Evolutionary conservation across 2,888 invertebrate genomes (phyloP).

Genomic region (Agrochola lota): DNA sequence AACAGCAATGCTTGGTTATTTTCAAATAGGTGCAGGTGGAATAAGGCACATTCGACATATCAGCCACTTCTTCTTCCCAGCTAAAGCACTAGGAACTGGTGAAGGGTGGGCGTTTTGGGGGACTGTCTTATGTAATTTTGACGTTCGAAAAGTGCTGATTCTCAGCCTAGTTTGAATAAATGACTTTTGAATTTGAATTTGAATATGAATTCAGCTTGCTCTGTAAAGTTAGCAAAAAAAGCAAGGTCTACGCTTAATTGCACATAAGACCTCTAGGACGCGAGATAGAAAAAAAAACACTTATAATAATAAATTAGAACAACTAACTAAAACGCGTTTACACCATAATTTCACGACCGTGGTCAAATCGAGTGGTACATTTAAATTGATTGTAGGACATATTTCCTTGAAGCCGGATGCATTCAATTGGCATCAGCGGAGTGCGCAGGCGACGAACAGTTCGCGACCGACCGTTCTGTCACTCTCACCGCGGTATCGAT

Average conservation of each 20-base stretch:
- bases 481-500: conserved; percentile 69
- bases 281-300: neutral
- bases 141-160: no score
- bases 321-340: conserved; percentile 47
- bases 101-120: no score
- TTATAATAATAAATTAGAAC: conserved; percentile 16
- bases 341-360: conserved; percentile 72
- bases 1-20: neutral
- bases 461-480: conserved; percentile 77
- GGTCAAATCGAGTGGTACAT: conserved; percentile 86
- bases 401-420: conserved; percentile 90
- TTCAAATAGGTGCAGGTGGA: neutral
- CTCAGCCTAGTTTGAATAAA: no score
- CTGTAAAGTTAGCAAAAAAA: neutral
- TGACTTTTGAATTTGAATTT: no score
- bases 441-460: conserved; percentile 82
- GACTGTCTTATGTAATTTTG: no score
- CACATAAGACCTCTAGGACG: neutral
- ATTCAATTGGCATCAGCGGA: conserved; percentile 86
- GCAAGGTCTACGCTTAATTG: neutral
- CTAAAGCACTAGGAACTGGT: no score
- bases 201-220: neutral
- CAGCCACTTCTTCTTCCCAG: no score
- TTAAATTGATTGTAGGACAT: conserved; percentile 89
- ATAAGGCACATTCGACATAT: neutral